Evolutionary conservation across 2,797 vertebrate genomes (phyloP).

Genomic region (Onychomys leucogaster): DNA sequence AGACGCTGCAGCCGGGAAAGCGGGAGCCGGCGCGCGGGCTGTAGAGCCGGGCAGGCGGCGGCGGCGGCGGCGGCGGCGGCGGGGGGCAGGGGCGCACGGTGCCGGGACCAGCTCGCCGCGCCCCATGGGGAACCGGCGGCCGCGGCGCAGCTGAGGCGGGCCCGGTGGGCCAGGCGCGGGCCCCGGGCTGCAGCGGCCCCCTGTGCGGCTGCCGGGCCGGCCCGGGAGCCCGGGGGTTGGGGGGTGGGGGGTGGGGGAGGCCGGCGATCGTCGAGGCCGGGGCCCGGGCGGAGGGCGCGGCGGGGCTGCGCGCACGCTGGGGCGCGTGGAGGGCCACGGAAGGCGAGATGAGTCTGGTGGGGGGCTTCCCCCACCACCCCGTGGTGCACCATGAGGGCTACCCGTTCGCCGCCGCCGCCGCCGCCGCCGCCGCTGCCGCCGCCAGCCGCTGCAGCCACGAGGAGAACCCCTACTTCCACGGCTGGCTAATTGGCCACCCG

Average conservation of each 20-base stretch:
- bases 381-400: slow-evolving; percentile 99
- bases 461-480: slow-evolving; percentile 97
- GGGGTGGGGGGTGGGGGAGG: slow-evolving; percentile 77
- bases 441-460: slow-evolving; percentile 95
- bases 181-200: slow-evolving; percentile 81
- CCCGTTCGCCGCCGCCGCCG: slow-evolving; percentile 94
- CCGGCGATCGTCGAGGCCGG: slow-evolving; percentile 75
- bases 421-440: slow-evolving; percentile 92
- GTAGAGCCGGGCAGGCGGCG: slow-evolving; percentile 69
- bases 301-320: slow-evolving; percentile 77
- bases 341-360: slow-evolving; percentile 94
- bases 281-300: slow-evolving; percentile 71
- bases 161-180: slow-evolving; percentile 78
- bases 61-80: slow-evolving; percentile 65
- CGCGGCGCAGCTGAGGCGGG: slow-evolving; percentile 76
- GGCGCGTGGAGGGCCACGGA: slow-evolving; percentile 84
- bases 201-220: slow-evolving; percentile 78
- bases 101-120: slow-evolving; percentile 80
- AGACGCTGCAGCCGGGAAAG: slow-evolving; percentile 40
- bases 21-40: slow-evolving; percentile 62
- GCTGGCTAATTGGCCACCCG: slow-evolving; percentile 97
- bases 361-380: slow-evolving; percentile 97
- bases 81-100: slow-evolving; percentile 76
- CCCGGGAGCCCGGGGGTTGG: slow-evolving; percentile 74
- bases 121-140: slow-evolving; percentile 78